A percentile compares a stretch with the other conserved stretches of the same genome.
phyloP scores from a whole-genome alignment of 2,888 invertebrate genomes.

The Morpho helenor region DNA sequence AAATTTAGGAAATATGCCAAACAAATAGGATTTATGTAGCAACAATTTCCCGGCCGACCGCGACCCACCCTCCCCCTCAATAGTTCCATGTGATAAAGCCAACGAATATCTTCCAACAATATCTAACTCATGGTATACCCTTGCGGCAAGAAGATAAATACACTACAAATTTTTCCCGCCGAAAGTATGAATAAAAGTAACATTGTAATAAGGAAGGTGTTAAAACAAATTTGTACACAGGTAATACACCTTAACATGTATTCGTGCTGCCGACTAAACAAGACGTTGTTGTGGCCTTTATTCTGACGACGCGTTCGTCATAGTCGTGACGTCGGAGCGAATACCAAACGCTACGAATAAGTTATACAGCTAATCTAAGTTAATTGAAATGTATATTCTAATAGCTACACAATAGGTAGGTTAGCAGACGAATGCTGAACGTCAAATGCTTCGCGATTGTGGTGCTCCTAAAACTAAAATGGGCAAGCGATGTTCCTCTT shows the following conservation, averaged over 20 bases:
- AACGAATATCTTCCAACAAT: slow-evolving; percentile 66
- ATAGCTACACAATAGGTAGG: slow-evolving; percentile 47
- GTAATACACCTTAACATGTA: slow-evolving; percentile 43
- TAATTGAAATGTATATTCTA: slow-evolving; percentile 65
- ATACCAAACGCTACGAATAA: slow-evolving; percentile 44
- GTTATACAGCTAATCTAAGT: slow-evolving; percentile 62
- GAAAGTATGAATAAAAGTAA: slow-evolving; percentile 64
- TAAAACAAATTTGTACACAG: slow-evolving; percentile 72
- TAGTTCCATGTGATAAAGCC: slow-evolving; percentile 49
- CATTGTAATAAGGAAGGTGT: slow-evolving; percentile 49
- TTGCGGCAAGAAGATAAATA: slow-evolving; percentile 68
- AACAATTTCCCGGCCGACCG: slow-evolving; percentile 5
- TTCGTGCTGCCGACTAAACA: slow-evolving; percentile 33
- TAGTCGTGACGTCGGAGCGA: slow-evolving; percentile 21
- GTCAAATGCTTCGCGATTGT: slow-evolving; percentile 57
- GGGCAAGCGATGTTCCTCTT: slow-evolving; percentile 34
- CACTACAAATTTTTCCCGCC: slow-evolving; percentile 59
- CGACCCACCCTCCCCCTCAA: slow-evolving; percentile 36
- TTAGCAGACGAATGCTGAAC: slow-evolving; percentile 55
- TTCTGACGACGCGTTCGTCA: slow-evolving; percentile 1
- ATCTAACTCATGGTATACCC: slow-evolving; percentile 71
- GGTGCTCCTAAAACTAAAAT: slow-evolving; percentile 57
- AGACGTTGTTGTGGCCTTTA: slow-evolving; percentile 3
- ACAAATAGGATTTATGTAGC: neutral
- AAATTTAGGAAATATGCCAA: no score